Base-by-base conservation (phyloP, 1,140 invertebrate genomes). In the Bursaphelenchus mucronatus region DNA sequence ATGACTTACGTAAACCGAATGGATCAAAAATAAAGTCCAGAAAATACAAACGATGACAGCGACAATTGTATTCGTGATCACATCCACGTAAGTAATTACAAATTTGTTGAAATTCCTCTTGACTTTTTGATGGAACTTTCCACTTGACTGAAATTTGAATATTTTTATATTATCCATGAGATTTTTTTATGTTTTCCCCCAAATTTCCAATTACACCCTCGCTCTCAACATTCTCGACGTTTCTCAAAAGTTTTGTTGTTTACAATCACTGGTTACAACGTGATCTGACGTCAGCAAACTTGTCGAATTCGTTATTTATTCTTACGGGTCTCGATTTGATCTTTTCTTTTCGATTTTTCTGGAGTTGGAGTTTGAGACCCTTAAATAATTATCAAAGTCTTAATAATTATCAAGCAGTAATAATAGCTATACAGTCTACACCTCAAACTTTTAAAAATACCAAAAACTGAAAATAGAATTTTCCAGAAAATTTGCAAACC, bases 1-100 rank as follows among this genome's bases (percentile, higher is more conserved):
- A 54, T 39, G 3, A 70, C 72, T 71, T 15, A 71, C 69, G 41
- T 75, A 58, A 39, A 66, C 15, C 15, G 69, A 68, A 61, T 74
- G 45, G 11, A 55, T 52, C 30, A 71, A n/a, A 56, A 71, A 71
- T 13, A 41, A 41, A 55, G 74, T 50, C 69, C 69, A 71, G 13
- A 57, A 51, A 13, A 57, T 21, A 10, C 39, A 71, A 43, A 71
- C 49, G 41, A 56, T 19, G 30, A 21, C 30, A 45, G 72, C 50
- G 17, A 61, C 56, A 40, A 71, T 17, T 15, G 44, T 67, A 55
- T 71, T 64, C 9, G 73, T 74, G 21, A 71, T 50, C 3, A 71
- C 58, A 9, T 54, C 19, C 13, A 71, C 67, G 21, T 75, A 71
- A 39, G 30, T 1, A 13, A 19, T 19, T 7, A 51, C 53, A 56